phyloP scores from a whole-genome alignment of 2,797 vertebrate species.

The Chelon auratus region DNA sequence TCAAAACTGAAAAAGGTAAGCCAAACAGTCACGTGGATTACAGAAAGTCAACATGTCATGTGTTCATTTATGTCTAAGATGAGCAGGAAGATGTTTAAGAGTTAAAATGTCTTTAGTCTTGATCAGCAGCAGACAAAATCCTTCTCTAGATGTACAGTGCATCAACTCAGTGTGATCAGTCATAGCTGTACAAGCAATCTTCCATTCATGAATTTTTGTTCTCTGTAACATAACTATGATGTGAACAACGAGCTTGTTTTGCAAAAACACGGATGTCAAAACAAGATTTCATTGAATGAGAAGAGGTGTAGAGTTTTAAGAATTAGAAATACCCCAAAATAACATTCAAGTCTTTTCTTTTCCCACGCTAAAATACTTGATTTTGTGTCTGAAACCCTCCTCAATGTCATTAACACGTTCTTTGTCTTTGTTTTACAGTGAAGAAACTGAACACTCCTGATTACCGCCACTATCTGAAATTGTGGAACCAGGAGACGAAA shows the following conservation, averaged over 20 bases:
- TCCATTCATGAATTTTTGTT: no score
- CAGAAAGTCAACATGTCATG: neutral
- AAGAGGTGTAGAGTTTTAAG: no score
- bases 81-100: neutral
- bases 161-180: neutral
- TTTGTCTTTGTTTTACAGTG: constrained; percentile 71
- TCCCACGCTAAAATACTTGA: neutral
- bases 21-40: neutral
- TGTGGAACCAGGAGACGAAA: constrained; percentile 94
- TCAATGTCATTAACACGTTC: neutral
- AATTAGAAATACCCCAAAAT: no score
- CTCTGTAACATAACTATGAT: no score
- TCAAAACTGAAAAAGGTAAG: constrained; percentile 94
- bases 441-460: constrained; percentile 93
- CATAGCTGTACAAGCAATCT: neutral
- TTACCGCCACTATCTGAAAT: constrained; percentile 92
- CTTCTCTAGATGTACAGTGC: neutral
- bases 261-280: no score
- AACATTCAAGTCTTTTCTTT: neutral
- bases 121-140: neutral
- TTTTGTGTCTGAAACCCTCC: neutral
- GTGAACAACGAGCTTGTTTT: no score
- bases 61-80: neutral
- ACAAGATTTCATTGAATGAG: no score
- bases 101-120: neutral